A percentile compares a stretch with the other conserved stretches of the same genome.
Evolutionary conservation across 2,797 vertebrate genomes (phyloP).

Genomic region (Iguana delicatissima): DNA sequence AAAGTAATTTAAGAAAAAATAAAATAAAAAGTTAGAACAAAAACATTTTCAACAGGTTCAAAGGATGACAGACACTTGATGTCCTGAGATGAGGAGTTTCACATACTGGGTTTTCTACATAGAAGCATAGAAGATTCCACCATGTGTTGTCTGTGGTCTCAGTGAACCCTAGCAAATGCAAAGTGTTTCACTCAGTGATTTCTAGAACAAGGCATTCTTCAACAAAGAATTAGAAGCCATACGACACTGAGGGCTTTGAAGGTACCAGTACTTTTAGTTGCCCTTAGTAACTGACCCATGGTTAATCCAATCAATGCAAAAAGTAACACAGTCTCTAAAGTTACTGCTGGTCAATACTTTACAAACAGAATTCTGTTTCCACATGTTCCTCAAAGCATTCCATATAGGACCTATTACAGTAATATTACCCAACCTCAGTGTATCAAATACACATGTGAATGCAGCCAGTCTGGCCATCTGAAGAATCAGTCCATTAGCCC

Average conservation of each 20-base stretch:
- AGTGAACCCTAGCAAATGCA: neutral
- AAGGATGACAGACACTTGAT: neutral
- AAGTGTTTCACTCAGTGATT: neutral
- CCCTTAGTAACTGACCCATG: neutral
- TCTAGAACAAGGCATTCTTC: neutral
- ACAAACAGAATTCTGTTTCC: neutral
- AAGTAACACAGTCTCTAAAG: neutral
- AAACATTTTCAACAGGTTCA: neutral
- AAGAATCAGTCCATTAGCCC: neutral
- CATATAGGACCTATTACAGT: neutral
- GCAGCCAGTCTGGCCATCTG: neutral
- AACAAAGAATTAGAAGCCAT: no score
- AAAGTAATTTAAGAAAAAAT: neutral
- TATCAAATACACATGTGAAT: neutral
- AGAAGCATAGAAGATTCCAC: neutral
- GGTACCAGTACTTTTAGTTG: neutral
- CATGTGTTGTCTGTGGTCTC: neutral
- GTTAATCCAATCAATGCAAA: neutral
- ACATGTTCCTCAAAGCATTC: neutral
- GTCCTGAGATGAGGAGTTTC: neutral
- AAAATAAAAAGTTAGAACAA: neutral
- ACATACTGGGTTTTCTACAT: neutral
- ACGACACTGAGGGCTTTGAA: neutral
- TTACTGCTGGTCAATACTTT: neutral
- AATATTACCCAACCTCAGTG: neutral